Conservation (phyloP, 2,888 invertebrate genomes). For the Zelleria hepariella region DNA sequence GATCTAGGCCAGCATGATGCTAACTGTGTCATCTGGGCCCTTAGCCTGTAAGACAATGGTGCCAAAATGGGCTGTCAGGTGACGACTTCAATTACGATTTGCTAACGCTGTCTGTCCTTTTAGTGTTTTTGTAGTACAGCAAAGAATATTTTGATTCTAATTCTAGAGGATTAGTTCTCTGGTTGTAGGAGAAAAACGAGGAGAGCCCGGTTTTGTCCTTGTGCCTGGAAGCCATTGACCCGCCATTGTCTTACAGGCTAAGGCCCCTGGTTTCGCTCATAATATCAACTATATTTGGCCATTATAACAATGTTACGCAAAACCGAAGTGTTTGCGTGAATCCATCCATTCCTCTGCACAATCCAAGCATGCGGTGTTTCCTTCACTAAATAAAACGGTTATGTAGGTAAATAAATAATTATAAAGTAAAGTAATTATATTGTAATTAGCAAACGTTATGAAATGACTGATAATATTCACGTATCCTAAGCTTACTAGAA, state of each 20-base stretch:
- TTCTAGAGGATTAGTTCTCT: no score
- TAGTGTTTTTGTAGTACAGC: no score
- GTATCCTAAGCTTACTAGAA: background rate
- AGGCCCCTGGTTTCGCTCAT: background rate
- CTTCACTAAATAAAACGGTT: background rate
- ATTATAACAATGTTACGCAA: background rate
- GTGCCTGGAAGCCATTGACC: no score
- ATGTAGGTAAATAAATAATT: background rate
- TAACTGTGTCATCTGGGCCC: background rate
- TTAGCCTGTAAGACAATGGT: no score
- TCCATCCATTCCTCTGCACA: background rate
- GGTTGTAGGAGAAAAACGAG: no score
- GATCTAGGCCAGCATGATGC: background rate
- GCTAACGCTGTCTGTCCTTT: no score
- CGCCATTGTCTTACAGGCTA: no score
- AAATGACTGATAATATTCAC: background rate
- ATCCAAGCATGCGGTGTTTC: background rate
- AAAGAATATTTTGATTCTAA: no score
- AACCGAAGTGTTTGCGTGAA: background rate
- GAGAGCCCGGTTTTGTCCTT: no score
- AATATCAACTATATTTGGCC: background rate
- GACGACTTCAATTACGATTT: no score
- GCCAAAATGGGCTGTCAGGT: no score
- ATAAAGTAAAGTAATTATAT: background rate
- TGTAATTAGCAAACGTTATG: background rate